Evolutionary conservation across 2,888 invertebrate species (phyloP), one percentile per base, ranked within the genome.

Genomic region (Melinopterus prodromus): DNA sequence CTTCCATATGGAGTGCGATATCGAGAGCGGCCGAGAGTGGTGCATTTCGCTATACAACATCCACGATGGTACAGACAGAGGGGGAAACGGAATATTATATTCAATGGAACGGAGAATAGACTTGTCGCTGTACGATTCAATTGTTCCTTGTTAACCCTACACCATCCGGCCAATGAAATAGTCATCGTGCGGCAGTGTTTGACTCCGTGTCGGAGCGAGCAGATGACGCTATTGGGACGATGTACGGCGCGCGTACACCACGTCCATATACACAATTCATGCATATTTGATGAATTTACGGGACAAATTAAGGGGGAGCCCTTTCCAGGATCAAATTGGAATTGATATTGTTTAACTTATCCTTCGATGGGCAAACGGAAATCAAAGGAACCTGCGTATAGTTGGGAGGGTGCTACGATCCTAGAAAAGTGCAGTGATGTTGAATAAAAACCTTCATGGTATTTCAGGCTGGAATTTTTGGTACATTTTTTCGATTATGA

Each of bases 101-200:
- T 86, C 87, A 88, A 87, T 87, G 79, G 83, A 80, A 82, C 80
- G 79, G 82, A 82, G 81, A 71, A 82, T 83, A 82, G 83, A 83
- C 83, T 85, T 83, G 81, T 82, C 81, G 86, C 85, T 82, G 86
- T 87, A 87, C 88, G 87, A 88, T 89, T 88, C 87, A 88, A 89
- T 89, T 89, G 89, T 88, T 89, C 88, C 88, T 89, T 87, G 89
- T 89, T 89, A 89, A 89, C 89, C 89, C 88, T 88, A 88, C 88
- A 87, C 87, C 86, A 86, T 78, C 80, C 80, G 84, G 78, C 86
- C 88, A 85, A 80, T 78, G 71, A 80, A 78, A 80, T 83, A 81
- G 72, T 83, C 77, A 78, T 70, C 71, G 78, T n/a, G 16, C 70
- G 38, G 35, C 15, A n/a, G 71, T 53, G 37, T 15, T 71, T 35